These are phyloP conservation scores for Pyrrhosoma nymphula DNA, from an alignment of 2,888 invertebrate species.

Conservation along the genomic window DNA sequence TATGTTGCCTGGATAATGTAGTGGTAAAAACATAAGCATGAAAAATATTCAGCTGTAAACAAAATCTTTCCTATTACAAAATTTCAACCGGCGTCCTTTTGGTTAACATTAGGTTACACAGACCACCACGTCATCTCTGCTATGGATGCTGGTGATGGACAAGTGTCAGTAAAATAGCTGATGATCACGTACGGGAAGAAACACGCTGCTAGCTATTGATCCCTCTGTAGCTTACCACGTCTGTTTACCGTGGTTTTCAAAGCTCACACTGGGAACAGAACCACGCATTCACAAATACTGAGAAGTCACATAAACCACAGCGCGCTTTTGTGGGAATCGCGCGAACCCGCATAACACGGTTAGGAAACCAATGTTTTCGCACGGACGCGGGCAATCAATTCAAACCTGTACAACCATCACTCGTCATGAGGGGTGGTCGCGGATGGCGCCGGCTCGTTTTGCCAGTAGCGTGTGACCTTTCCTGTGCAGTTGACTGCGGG, in stretches of 20 bases:
- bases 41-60: no score
- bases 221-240: neutral
- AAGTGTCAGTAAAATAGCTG: neutral
- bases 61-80: neutral
- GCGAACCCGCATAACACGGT: conserved; percentile 5
- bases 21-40: no score
- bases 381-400: neutral
- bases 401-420: neutral
- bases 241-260: conserved; percentile 10
- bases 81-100: neutral
- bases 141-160: neutral
- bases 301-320: neutral
- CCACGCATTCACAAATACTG: neutral
- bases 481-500: neutral
- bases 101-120: neutral
- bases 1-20: no score
- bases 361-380: conserved; percentile 26
- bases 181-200: neutral
- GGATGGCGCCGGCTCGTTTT: neutral
- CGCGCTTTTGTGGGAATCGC: neutral
- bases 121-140: neutral
- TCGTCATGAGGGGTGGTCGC: neutral
- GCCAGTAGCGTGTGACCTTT: neutral
- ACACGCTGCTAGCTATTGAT: neutral
- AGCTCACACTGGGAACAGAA: neutral